Percentiles rank a stretch among this genome's conserved stretches.
phyloP scores from a whole-genome alignment of 2,888 invertebrate species.

The Orchesellides sinensis region DNA sequence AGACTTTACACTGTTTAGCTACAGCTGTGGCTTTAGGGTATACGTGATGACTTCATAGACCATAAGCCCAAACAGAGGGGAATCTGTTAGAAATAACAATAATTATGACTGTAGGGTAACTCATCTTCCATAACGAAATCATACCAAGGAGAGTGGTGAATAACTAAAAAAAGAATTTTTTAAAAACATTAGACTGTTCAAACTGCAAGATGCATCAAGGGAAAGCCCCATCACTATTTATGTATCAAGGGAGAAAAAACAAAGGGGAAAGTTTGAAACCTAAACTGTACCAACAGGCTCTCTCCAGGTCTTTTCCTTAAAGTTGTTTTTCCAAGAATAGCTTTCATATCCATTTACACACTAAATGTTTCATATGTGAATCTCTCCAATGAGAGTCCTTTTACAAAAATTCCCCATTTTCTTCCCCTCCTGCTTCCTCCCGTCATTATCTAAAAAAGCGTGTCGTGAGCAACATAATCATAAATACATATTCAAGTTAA shows the following conservation, averaged over 20 bases:
- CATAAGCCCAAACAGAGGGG: no score
- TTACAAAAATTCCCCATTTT: slow-evolving; percentile 14
- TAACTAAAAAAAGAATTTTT: not conserved
- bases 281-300: not conserved
- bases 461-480: slow-evolving; percentile 49
- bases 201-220: not conserved
- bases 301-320: slow-evolving; percentile 1
- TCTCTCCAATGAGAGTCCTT: not conserved
- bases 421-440: slow-evolving; percentile 28
- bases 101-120: no score
- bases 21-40: not conserved
- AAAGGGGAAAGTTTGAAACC: slow-evolving; percentile 38
- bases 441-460: slow-evolving; percentile 13
- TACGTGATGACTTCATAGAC: no score
- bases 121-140: slow-evolving; percentile 35
- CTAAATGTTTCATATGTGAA: slow-evolving; percentile 3
- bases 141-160: not conserved
- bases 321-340: slow-evolving; percentile 28
- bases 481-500: slow-evolving; percentile 61
- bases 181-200: no score
- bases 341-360: not conserved
- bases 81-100: no score
- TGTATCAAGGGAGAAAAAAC: slow-evolving; percentile 9
- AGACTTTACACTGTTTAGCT: not conserved
- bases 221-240: not conserved